These are phyloP conservation scores for Xenus cinereus DNA, from an alignment of 2,113 vertebrate species.

Conservation along the genomic window DNA sequence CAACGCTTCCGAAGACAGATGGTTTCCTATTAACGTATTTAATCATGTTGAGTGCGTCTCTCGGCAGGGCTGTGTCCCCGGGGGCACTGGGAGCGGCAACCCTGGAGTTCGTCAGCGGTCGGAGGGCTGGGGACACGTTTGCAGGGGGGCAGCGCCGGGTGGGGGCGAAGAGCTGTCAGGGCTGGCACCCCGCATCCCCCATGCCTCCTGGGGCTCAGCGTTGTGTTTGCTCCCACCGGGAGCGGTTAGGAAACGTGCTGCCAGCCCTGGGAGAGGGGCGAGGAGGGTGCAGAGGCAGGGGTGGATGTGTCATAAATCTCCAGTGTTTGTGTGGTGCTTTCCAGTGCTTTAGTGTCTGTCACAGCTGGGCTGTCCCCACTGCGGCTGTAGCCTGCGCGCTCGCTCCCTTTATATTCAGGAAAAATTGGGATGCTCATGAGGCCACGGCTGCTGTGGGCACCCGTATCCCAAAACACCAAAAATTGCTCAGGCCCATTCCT, in stretches of 20 bases:
- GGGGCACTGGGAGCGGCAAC: neutral
- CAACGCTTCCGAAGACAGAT: neutral
- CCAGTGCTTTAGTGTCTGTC: neutral
- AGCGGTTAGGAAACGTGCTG: neutral
- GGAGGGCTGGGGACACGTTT: neutral
- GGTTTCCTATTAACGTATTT: neutral
- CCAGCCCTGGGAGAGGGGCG: neutral
- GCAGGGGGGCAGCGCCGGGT: neutral
- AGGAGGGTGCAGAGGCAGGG: neutral
- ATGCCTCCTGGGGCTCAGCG: fast-evolving
- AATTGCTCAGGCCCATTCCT: neutral
- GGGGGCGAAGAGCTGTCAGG: neutral
- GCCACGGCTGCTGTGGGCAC: neutral
- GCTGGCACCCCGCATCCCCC: neutral
- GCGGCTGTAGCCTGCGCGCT: fast-evolving
- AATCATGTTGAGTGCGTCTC: neutral
- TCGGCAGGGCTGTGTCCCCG: neutral
- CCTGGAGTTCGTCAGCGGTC: neutral
- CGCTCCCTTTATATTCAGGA: neutral
- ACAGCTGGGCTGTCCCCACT: neutral
- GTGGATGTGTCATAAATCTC: neutral
- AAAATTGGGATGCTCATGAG: neutral
- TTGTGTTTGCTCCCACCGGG: neutral
- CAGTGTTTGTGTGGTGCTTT: fast-evolving
- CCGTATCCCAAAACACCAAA: neutral